Evolutionary conservation across 2,113 vertebrate species (phyloP), one percentile per base, ranked within the genome.

Genomic region (Coptodon bakossiorum): DNA sequence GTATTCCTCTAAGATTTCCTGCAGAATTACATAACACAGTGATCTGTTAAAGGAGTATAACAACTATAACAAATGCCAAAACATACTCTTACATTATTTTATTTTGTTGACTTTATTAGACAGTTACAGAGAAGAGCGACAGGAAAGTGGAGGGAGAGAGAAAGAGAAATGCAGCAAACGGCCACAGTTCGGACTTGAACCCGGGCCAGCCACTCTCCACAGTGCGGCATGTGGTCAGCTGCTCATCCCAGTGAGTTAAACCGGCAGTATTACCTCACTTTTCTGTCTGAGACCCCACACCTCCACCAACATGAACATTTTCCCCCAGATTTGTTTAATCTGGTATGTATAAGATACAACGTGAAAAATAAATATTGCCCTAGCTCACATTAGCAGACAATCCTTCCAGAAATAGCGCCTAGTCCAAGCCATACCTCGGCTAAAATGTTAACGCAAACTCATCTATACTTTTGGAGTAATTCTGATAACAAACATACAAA

Each of bases 1-100:
- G 93, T 98, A 99, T 83, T 99, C 98, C n/a, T 99, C 98, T 3
- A 99, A 95, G 82, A 99, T 97, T 89, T 98, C 98, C 99, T 99
- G 91, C 27, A 89, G 52, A 71, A 73, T 14, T 13, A 6, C 84
- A 84, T 85, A 38, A 61, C 19, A 61, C 16, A 68, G 19, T 40
- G 16, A 54, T 73, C 27, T 59, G 16, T 83, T 34, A 83, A 80
- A 80, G n/a, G 13, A 54, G 27, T 53, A 56, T 38, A 6, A 14
- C 12, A 82, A 79, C 38, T 40, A 9, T 17, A 24, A 43, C 6
- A 78, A 81, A 38, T 22, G 1, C 7, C 7, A 29, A 53, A 22
- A 80, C 52, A 57, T 27, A 11, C 8, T 79, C 27, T 31, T 34
- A 6, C 9, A 61, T 36, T 27, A 48, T 54, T 52, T 52, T 36